Evolutionary conservation across 2,113 vertebrate genomes (phyloP), one percentile per base, ranked within the genome.

Genomic region (Xiphorhynchus elegans): DNA sequence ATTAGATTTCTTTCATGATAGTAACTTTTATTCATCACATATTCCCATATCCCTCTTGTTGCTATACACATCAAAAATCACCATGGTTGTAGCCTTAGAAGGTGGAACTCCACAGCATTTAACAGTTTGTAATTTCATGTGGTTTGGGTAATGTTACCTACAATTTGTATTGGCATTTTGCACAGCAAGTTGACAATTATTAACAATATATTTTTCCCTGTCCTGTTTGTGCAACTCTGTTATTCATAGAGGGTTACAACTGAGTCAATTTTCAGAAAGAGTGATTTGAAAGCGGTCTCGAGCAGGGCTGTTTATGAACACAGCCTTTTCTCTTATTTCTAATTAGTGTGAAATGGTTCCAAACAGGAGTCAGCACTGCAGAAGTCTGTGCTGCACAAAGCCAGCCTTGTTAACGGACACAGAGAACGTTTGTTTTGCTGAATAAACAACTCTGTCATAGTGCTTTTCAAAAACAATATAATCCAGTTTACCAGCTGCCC

Each of bases 341-440:
- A 98, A 98, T 98, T 98, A 98, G 96, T 97, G 97, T 94, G 97
- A 97, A 98, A 97, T 94, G 89, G 91, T 90, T 98, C 96, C 97
- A 97, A 97, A 97, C 93, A 97, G 96, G 95, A 98, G 92, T 97
- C 91, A 96, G 96, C 83, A 35, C 91, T 53, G 76, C 83, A 77
- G 93, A 98, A 95, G 92, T 92, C 97, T 96, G 86, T 35, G 85
- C 16, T 60, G 83, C 88, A 98, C 97, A 98, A 97, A 97, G 97
- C 95, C 56, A 78, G 94, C 82, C 96, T 97, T 98, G 97, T 98
- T 98, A 98, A 97, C 5, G 29, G 95, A 97, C 96, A 96, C 97
- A 97, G 96, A 94, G 96, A 98, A 93, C 95, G 93, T 97, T 97
- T 97, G 97, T 97, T 97, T 98, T 97, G 94, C 95, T 92, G 93